Evolutionary conservation across 2,888 invertebrate genomes (phyloP).

Genomic region (Notocelia uddmanniana): DNA sequence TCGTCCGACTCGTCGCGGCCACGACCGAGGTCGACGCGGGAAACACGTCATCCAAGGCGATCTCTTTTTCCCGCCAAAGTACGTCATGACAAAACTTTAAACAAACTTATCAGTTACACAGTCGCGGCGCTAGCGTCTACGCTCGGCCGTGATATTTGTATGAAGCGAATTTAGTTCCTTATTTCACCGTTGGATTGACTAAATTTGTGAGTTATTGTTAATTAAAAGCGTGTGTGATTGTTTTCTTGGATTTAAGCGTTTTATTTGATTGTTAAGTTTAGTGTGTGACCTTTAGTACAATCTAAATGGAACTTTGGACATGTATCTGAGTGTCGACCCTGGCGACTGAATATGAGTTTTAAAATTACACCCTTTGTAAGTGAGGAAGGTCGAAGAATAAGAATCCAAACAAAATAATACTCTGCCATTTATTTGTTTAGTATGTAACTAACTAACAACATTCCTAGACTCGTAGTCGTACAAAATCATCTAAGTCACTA

Average conservation of each 20-base stretch:
- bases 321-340: slow-evolving; percentile 4
- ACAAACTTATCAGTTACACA: not conserved
- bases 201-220: slow-evolving; percentile 12
- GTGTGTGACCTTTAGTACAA: slow-evolving; percentile 6
- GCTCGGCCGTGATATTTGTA: not conserved
- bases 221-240: slow-evolving; percentile 9
- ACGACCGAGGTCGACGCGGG: slow-evolving; percentile 80
- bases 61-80: slow-evolving; percentile 78
- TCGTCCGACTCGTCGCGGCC: slow-evolving; percentile 73
- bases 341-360: not conserved
- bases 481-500: too few relatives aligned
- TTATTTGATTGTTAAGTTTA: slow-evolving; percentile 9
- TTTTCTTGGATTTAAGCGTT: slow-evolving; percentile 11
- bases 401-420: not conserved
- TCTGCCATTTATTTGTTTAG: not conserved
- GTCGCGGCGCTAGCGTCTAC: slow-evolving; percentile 7
- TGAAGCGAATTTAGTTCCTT: not conserved
- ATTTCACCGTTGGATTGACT: not conserved
- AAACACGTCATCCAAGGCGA: slow-evolving; percentile 81
- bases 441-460: too few relatives aligned
- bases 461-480: too few relatives aligned
- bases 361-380: not conserved
- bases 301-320: slow-evolving; percentile 4
- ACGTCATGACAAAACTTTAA: slow-evolving; percentile 43
- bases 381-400: not conserved